phyloP scores from a whole-genome alignment of 2,797 vertebrate species.

The Chromis chromis region DNA sequence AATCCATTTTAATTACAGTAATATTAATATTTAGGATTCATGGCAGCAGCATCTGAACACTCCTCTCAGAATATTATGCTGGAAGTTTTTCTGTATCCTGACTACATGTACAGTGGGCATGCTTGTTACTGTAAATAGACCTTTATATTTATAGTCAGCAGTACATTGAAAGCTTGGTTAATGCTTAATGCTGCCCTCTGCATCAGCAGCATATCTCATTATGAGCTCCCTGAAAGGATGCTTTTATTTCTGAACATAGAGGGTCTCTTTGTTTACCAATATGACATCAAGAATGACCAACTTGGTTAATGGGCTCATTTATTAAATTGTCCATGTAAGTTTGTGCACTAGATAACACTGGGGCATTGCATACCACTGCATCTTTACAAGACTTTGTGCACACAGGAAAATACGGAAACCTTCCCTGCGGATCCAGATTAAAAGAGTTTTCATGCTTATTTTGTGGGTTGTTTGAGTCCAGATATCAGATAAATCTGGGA shows the following conservation, averaged over 20 bases:
- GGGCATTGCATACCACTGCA: background rate
- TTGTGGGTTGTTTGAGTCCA: background rate
- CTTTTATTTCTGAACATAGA: slow-evolving; percentile 54
- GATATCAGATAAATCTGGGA: background rate
- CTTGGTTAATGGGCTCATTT: slow-evolving; percentile 45
- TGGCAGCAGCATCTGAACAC: background rate
- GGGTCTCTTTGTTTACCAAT: slow-evolving; percentile 44
- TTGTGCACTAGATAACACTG: slow-evolving; percentile 26
- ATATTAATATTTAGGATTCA: slow-evolving; percentile 12
- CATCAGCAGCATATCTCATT: slow-evolving; percentile 53
- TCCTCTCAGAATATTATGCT: background rate
- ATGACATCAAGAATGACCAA: slow-evolving; percentile 25
- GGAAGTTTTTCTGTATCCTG: slow-evolving; percentile 2
- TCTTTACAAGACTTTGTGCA: slow-evolving; percentile 36
- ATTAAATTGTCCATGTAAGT: slow-evolving; percentile 34
- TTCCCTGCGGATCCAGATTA: background rate
- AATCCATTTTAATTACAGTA: background rate
- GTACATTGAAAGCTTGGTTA: slow-evolving; percentile 37
- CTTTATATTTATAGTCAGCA: slow-evolving; percentile 46
- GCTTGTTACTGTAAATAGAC: slow-evolving; percentile 49
- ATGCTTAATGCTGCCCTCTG: slow-evolving; percentile 26
- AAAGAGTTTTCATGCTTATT: background rate
- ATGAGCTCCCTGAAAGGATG: slow-evolving; percentile 55
- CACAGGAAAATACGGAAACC: background rate
- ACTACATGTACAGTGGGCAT: slow-evolving; percentile 21